A percentile compares a stretch with the other conserved stretches of the same genome.
phyloP scores from a whole-genome alignment of 2,888 invertebrate genomes.

The Cantharis rustica region DNA sequence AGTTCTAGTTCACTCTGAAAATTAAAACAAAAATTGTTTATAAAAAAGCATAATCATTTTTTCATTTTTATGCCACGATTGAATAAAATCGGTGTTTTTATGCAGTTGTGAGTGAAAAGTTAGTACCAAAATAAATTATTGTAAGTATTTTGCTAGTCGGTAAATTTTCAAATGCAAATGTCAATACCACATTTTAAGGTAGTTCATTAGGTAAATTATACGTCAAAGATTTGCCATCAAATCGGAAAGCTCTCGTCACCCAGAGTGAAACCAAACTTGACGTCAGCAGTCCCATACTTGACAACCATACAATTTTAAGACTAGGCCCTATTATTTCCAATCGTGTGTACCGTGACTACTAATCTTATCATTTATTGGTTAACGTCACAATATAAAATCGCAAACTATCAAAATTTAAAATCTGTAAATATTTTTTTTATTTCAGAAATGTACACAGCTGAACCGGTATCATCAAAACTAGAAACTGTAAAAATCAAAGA shows the following conservation, averaged over 20 bases:
- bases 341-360: no score
- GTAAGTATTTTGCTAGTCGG: neutral
- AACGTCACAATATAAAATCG: no score
- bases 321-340: no score
- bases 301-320: no score
- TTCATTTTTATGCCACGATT: neutral
- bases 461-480: neutral
- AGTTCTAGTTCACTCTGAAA: neutral
- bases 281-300: no score
- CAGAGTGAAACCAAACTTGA: no score
- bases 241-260: no score
- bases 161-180: neutral
- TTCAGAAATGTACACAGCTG: constrained; percentile 5
- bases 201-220: no score
- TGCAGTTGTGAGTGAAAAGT: neutral
- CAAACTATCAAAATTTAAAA: no score
- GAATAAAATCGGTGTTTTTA: neutral
- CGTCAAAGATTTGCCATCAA: no score
- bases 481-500: neutral
- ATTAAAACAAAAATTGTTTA: constrained; percentile 15
- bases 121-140: neutral
- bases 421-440: neutral
- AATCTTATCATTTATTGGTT: no score
- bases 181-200: no score
- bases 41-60: neutral